A percentile compares a stretch with the other conserved stretches of the same genome.
These are phyloP conservation scores for Panagrolaimus sp. DNA, from an alignment of 1,140 invertebrate species.

Conservation along the genomic window DNA sequence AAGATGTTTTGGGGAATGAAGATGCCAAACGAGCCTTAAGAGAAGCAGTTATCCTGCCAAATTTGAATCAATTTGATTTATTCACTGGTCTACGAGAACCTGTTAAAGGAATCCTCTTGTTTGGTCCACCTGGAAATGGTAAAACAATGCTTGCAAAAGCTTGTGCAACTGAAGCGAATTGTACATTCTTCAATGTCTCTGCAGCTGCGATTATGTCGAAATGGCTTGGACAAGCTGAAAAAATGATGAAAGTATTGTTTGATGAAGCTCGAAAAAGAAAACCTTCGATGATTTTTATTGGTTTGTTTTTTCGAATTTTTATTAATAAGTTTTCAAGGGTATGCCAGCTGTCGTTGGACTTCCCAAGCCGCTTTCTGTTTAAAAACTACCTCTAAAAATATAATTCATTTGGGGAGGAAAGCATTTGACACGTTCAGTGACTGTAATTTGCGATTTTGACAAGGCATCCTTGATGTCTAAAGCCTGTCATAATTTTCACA, in stretches of 20 bases:
- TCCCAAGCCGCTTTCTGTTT: too few relatives aligned
- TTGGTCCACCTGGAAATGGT: conserved; percentile 83
- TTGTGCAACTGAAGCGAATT: conserved; percentile 61
- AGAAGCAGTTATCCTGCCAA: conserved; percentile 44
- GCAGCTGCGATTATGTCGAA: conserved; percentile 63
- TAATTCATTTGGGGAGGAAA: too few relatives aligned
- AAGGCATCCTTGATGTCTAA: too few relatives aligned
- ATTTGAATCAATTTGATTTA: conserved; percentile 61
- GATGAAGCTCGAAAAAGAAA: conserved; percentile 61
- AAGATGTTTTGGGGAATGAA: conserved; percentile 41
- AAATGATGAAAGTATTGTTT: conserved; percentile 62
- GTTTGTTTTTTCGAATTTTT: neutral
- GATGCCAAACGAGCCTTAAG: conserved; percentile 35
- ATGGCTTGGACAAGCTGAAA: conserved; percentile 61
- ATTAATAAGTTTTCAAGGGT: too few relatives aligned
- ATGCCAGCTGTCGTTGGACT: too few relatives aligned
- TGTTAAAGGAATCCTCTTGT: conserved; percentile 85
- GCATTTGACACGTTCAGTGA: too few relatives aligned
- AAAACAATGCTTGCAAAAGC: conserved; percentile 81
- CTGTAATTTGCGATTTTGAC: too few relatives aligned
- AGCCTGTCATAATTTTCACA: too few relatives aligned
- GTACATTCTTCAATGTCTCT: conserved; percentile 63
- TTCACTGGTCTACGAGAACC: conserved; percentile 85
- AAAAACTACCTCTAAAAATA: too few relatives aligned
- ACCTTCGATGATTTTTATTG: conserved; percentile 77